Evolutionary conservation across 2,888 invertebrate species (phyloP), one percentile per base, ranked within the genome.

Genomic region (Chydorus sphaericus): DNA sequence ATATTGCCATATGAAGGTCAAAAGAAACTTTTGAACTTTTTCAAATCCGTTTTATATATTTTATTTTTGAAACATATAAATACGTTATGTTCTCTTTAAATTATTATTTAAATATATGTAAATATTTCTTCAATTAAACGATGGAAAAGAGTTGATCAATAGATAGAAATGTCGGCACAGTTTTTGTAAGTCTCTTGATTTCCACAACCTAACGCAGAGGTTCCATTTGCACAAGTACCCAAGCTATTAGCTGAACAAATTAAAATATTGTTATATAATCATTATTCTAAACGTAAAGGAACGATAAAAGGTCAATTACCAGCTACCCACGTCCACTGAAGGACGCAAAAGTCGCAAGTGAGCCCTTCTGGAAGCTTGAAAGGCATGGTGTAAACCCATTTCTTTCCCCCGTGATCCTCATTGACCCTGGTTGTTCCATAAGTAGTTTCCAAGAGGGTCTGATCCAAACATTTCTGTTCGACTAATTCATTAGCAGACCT

Each of bases 321-420:
- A 20, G 70, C 67, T 2, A 64, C 64, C 60, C 76, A 78, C 31
- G 72, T 71, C 78, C 78, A 78, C 56, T 76, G 72, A 3, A 79
- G 63, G 1, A 76, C 74, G 62, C 78, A 77, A 44, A 73, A 75
- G 0, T 71, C 60, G 62, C 77, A 78, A 16, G 63, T 69, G 16
- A 77, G 52, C 2, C 65, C 67, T 3, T 62, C 26, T 0, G 78
- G 78, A 10, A 77, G 65, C 31, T 60, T 60, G 3, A 73, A 61
- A 2, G 57, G 48, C 2, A 69, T 60, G n/a, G 58, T 56, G 54
- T 65, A n/a, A n/a, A n/a, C n/a, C n/a, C n/a, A 65, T n/a, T 62
- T 59, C 20, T 20, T n/a, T 4, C 36, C 36, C 4, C 44, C 44
- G 8, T n/a, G n/a, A n/a, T 44, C 44, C 11, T 26, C 44, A 4